A percentile compares a stretch with the other conserved stretches of the same genome.
phyloP scores from a whole-genome alignment of 2,888 invertebrate genomes.

The Himalopsyche kuldschensis region DNA sequence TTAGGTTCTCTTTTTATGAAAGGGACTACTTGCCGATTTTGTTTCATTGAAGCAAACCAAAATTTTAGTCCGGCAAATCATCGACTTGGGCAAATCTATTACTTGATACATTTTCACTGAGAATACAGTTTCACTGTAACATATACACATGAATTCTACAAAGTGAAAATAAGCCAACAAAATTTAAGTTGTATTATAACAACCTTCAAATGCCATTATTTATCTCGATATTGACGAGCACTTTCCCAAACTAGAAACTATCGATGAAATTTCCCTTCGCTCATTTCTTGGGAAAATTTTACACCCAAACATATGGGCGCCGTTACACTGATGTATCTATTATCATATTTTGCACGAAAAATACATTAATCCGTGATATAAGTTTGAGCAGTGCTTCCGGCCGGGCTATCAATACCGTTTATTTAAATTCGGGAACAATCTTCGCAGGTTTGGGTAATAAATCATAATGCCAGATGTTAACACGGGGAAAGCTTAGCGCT shows the following conservation, averaged over 20 bases:
- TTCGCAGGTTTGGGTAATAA: slow-evolving; percentile 23
- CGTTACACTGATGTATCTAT: neutral
- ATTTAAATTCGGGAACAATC: slow-evolving; percentile 32
- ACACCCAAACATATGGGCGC: neutral
- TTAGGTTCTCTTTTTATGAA: too few relatives aligned
- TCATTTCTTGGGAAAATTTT: neutral
- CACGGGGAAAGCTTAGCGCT: slow-evolving; percentile 22
- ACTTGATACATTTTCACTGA: too few relatives aligned
- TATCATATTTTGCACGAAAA: neutral
- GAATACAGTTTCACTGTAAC: too few relatives aligned
- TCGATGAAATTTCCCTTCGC: neutral
- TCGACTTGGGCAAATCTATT: too few relatives aligned
- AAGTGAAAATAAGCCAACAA: too few relatives aligned
- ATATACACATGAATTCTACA: too few relatives aligned
- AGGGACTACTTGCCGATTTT: too few relatives aligned
- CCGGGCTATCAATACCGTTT: slow-evolving; percentile 22
- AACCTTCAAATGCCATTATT: too few relatives aligned
- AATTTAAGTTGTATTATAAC: too few relatives aligned
- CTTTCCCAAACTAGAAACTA: neutral
- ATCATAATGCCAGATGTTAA: slow-evolving; percentile 33
- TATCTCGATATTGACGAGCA: too few relatives aligned
- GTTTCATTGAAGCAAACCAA: too few relatives aligned
- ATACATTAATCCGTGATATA: neutral
- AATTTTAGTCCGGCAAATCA: too few relatives aligned
- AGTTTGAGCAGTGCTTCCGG: slow-evolving; percentile 11